Conservation (phyloP, 2,113 vertebrate species). For the Grammomys dolichurus region DNA sequence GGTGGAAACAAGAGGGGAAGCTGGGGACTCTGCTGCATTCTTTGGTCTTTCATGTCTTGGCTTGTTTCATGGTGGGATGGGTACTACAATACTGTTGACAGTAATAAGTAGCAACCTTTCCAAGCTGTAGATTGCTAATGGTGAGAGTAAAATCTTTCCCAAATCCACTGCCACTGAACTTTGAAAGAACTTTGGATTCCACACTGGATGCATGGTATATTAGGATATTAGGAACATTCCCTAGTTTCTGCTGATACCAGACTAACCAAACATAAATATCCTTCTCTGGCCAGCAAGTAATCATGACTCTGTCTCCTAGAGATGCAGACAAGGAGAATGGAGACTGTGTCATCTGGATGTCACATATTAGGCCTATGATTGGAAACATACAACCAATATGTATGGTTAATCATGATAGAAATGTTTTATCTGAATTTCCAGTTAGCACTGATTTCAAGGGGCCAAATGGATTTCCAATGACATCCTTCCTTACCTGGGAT, state of each 20-base stretch:
- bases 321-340: too few relatives aligned
- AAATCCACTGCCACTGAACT: too few relatives aligned
- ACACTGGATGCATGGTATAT: neutral
- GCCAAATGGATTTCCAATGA: neutral
- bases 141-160: neutral
- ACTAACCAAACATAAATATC: neutral
- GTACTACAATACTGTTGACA: neutral
- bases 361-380: too few relatives aligned
- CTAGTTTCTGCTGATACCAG: neutral
- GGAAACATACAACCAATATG: too few relatives aligned
- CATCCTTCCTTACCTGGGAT: neutral
- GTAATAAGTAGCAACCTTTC: neutral
- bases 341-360: too few relatives aligned
- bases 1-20: neutral
- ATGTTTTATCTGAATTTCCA: neutral
- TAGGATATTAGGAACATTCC: neutral
- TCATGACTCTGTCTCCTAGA: too few relatives aligned
- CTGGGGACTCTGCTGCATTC: neutral
- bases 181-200: neutral
- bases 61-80: neutral
- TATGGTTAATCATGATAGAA: too few relatives aligned
- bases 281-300: too few relatives aligned
- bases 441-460: neutral
- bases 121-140: neutral
- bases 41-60: neutral